A percentile compares a stretch with the other conserved stretches of the same genome.
Evolutionary conservation across 53 echinoderm and acorn worm genomes (phyloP).

Genomic region (Echinarachnius parma): DNA sequence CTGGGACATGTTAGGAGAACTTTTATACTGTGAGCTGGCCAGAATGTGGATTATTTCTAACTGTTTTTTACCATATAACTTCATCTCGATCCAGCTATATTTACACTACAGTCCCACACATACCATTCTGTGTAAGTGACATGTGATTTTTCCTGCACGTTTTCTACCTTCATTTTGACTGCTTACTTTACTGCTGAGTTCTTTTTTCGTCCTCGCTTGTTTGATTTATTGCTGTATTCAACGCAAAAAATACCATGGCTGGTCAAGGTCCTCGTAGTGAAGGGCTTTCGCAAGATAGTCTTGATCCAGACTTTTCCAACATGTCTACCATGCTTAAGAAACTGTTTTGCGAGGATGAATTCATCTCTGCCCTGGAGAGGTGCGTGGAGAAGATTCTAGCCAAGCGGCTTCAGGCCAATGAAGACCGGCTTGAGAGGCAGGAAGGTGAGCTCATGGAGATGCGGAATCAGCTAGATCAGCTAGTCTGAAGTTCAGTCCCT

Average conservation of each 20-base stretch:
- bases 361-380: conserved; percentile 15
- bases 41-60: conserved; percentile 4
- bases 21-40: conserved; percentile 17
- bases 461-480: not conserved
- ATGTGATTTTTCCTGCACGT: too few species aligned
- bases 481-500: conserved; percentile 7
- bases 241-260: conserved; percentile 1
- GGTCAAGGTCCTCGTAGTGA: conserved; percentile 7
- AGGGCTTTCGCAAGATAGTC: conserved; percentile 27
- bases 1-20: conserved; percentile 6
- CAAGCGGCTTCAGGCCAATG: conserved; percentile 5
- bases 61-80: conserved; percentile 6
- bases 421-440: conserved; percentile 24
- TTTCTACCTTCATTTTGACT: conserved; percentile 8
- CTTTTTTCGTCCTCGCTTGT: not conserved
- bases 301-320: not conserved
- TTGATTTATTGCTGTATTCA: conserved; percentile 22
- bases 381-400: conserved; percentile 29
- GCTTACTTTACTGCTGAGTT: conserved; percentile 15
- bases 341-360: conserved; percentile 8
- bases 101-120: conserved; percentile 9
- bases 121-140: too few species aligned
- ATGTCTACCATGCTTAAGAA: conserved; percentile 10
- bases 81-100: conserved; percentile 7
- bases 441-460: conserved; percentile 7